Evolutionary conservation across 2,797 vertebrate species (phyloP), one percentile per base, ranked within the genome.

Genomic region (Onychomys arenicola): DNA sequence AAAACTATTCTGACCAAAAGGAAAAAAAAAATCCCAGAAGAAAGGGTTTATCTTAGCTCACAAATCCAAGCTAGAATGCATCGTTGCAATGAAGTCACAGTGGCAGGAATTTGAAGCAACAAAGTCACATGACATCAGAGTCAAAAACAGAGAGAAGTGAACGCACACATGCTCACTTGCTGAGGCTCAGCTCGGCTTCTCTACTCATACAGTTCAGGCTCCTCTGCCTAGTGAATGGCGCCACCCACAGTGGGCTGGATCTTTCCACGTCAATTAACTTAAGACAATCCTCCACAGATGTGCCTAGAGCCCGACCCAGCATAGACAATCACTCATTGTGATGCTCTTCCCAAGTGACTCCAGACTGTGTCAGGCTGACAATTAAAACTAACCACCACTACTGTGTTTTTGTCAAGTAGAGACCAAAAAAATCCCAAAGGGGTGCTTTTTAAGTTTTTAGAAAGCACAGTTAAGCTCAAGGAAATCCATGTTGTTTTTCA

Each of bases 401-500:
- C 34, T 55, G 65, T 40, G 21, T 34, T 83, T 82, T 57, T 34
- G 34, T 43, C 37, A 77, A 85, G 14, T 23, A 80, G 73, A 80
- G 9, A 89, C 32, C 19, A 75, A 25, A 16, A 16, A 92, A 16
- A 85, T 61, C 52, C 46, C 23, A 32, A 85, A 83, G 63, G 52
- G 81, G n/a, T 7, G 2, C 67, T 63, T 63, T 67, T 27, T 52
- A 76, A 61, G 6, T 76, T 63, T 52, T 37, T 85, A 95, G 73
- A 73, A 82, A 87, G 55, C 52, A 65, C 13, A n/a, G 32, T 91
- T 71, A 71, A 80, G 21, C 10, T 76, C 73, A 76, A 95, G 34
- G 89, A 93, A 90, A 93, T 5, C 55, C 27, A n/a, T 69, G 59
- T 87, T 29, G 82, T 63, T 97, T 93, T 90, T 91, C 55, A 82